These are phyloP conservation scores for Daboia siamensis DNA, from an alignment of 2,113 vertebrate genomes.

Conservation along the genomic window DNA sequence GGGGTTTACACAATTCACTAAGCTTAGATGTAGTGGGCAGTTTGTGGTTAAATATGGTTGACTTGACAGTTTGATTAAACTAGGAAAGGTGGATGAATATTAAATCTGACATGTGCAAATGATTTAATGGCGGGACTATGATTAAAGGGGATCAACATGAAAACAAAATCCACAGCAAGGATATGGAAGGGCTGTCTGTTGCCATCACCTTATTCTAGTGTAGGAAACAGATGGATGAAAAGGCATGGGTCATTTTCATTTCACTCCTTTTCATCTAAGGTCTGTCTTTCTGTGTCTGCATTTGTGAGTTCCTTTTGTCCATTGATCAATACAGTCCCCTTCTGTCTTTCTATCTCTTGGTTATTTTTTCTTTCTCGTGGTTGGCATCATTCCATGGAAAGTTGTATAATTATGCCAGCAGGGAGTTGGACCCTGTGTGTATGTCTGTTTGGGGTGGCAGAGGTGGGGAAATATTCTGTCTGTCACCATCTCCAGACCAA, in stretches of 20 bases:
- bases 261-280: background rate
- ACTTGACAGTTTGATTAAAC: background rate
- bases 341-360: constrained; percentile 26
- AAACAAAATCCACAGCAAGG: background rate
- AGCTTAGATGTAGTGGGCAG: background rate
- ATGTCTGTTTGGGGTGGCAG: background rate
- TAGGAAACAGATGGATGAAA: background rate
- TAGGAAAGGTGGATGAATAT: background rate
- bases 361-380: constrained; percentile 16
- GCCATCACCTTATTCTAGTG: background rate
- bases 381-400: constrained; percentile 18
- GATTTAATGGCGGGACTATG: background rate
- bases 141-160: background rate
- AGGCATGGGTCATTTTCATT: background rate
- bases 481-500: background rate
- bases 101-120: background rate
- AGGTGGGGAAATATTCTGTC: background rate
- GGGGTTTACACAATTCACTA: background rate
- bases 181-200: background rate
- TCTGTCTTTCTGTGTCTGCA: background rate
- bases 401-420: constrained; percentile 14
- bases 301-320: constrained; percentile 18
- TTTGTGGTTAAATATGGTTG: background rate
- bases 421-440: constrained; percentile 11
- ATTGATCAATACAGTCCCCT: constrained; percentile 18